Conservation (phyloP, 2,797 vertebrate species). For the Syncerus caffer region DNA sequence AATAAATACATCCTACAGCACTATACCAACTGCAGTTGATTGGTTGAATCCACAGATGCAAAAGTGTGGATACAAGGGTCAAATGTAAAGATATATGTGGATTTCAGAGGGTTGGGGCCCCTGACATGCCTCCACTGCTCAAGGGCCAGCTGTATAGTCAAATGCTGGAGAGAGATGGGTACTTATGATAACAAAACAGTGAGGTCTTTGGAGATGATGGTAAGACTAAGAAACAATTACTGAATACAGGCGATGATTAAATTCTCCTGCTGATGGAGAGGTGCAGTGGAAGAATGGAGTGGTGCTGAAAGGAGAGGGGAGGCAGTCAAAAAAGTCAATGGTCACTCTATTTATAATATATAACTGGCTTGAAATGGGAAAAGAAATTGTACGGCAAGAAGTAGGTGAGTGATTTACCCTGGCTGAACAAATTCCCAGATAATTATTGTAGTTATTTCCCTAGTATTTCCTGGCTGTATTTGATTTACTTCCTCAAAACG, state of each 20-base stretch:
- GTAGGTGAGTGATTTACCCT: background rate
- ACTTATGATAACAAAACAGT: background rate
- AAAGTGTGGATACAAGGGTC: background rate
- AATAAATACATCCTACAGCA: background rate
- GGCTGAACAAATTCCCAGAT: background rate
- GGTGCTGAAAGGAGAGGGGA: background rate
- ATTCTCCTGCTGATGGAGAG: background rate
- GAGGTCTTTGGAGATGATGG: background rate
- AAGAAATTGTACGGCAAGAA: background rate
- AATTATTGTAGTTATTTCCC: background rate
- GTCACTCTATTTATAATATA: background rate
- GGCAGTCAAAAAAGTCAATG: background rate
- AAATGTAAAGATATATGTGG: background rate
- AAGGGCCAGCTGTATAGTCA: background rate
- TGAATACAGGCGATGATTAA: background rate
- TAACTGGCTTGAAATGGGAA: background rate
- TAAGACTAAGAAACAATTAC: background rate
- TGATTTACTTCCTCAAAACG: constrained; percentile 42
- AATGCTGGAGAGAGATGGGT: background rate
- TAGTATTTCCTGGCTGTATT: background rate
- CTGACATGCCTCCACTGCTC: background rate
- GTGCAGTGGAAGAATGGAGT: background rate
- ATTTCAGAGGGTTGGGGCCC: background rate
- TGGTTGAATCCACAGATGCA: background rate
- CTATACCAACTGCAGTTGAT: background rate